A percentile compares a stretch with the other conserved stretches of the same genome.
phyloP scores from a whole-genome alignment of 1,140 invertebrate species.

The Procambarus virginalis region DNA sequence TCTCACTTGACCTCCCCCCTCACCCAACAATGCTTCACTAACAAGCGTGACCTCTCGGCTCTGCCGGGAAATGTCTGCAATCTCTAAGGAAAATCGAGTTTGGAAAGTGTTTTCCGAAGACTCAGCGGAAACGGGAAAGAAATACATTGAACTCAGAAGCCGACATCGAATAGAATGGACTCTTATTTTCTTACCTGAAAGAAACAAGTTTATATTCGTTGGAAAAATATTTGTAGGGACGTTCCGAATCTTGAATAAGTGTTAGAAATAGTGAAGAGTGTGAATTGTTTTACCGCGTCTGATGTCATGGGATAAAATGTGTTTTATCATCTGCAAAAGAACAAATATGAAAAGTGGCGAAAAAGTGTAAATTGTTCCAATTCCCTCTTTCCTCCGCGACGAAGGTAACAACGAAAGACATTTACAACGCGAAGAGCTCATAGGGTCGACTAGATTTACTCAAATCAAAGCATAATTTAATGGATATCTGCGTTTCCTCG shows the following conservation, averaged over 20 bases:
- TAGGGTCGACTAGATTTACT: background rate
- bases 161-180: conserved; percentile 5
- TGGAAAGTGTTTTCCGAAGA: conserved; percentile 10
- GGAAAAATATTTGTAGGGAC: background rate
- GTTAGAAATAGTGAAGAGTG: background rate
- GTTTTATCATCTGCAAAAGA: background rate
- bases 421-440: background rate
- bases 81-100: conserved; percentile 7
- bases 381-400: background rate
- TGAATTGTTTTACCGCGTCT: no score
- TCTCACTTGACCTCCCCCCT: background rate
- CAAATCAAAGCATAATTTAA: background rate
- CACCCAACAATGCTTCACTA: background rate
- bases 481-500: background rate
- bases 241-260: background rate
- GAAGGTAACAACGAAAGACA: no score
- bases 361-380: background rate
- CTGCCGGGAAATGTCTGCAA: background rate
- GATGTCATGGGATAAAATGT: no score
- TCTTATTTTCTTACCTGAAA: background rate
- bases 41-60: conserved; percentile 10
- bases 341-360: background rate
- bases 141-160: background rate
- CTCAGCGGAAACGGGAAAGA: conserved; percentile 9
- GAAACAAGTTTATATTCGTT: background rate